Percentiles rank a stretch among this genome's conserved stretches.
Conservation (phyloP, 2,888 invertebrate species). For the Pegoplata infirma region DNA sequence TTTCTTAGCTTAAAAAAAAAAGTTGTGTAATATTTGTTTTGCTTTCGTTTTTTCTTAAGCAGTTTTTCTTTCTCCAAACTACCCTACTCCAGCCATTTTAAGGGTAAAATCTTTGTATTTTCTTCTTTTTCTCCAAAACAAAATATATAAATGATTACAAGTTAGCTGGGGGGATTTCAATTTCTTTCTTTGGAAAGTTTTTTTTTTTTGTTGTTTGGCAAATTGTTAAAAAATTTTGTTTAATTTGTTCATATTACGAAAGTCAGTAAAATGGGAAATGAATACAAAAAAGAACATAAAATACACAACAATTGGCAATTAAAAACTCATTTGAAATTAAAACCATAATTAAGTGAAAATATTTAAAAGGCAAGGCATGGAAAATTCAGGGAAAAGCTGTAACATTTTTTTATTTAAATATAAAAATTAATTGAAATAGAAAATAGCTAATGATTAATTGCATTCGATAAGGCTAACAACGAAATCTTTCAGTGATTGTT, state of each 20-base stretch:
- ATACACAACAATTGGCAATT: slow-evolving; percentile 18
- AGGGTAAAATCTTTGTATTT: slow-evolving; percentile 1
- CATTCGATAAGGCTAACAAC: too few species aligned
- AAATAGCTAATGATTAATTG: too few species aligned
- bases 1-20: slow-evolving; percentile 7
- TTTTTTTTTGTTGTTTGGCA: slow-evolving; percentile 14
- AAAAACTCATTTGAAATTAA: slow-evolving; percentile 29
- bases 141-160: slow-evolving; percentile 1
- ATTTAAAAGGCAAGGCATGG: too few species aligned
- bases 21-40: slow-evolving; percentile 1
- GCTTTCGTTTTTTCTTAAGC: slow-evolving; percentile 1
- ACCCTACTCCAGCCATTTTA: background rate
- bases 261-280: background rate
- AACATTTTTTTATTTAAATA: too few species aligned
- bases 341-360: slow-evolving; percentile 23
- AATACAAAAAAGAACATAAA: background rate
- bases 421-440: too few species aligned
- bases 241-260: slow-evolving; percentile 11
- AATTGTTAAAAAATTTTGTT: slow-evolving; percentile 43
- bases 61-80: background rate
- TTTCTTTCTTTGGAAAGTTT: background rate
- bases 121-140: background rate
- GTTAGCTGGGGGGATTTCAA: slow-evolving; percentile 8
- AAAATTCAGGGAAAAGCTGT: too few species aligned
- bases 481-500: too few species aligned